These are phyloP conservation scores for Ceryle rudis DNA, from an alignment of 2,797 vertebrate genomes.

Conservation along the genomic window DNA sequence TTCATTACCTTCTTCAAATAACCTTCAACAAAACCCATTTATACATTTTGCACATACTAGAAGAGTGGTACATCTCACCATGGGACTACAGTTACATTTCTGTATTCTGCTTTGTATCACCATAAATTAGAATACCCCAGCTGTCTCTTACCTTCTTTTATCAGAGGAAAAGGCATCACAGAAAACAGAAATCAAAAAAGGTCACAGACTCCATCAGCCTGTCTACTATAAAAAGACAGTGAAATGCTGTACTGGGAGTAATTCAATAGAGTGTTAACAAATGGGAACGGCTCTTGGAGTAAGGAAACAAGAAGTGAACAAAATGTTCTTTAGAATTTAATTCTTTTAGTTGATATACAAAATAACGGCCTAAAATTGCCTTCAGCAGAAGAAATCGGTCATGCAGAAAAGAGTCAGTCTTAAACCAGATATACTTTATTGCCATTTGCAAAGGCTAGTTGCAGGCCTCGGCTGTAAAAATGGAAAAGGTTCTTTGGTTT, in stretches of 20 bases:
- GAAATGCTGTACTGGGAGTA: constrained; percentile 16
- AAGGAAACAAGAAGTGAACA: neutral
- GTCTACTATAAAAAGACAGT: neutral
- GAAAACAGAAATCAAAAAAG: constrained; percentile 40
- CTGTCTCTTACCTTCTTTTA: neutral
- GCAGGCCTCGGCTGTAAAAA: neutral
- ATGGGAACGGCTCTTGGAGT: neutral
- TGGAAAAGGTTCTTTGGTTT: neutral
- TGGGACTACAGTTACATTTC: neutral
- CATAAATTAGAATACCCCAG: constrained; percentile 36
- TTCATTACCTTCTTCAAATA: neutral
- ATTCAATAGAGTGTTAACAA: constrained; percentile 19
- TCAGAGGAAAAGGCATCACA: neutral
- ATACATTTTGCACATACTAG: neutral
- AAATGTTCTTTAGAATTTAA: neutral
- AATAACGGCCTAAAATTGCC: neutral
- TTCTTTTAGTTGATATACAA: neutral
- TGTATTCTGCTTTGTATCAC: constrained; percentile 7
- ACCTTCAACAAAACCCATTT: constrained; percentile 2
- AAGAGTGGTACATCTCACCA: neutral
- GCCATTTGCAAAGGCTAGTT: neutral
- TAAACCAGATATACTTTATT: neutral
- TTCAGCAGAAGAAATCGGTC: neutral
- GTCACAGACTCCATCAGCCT: neutral
- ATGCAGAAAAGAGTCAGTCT: neutral